Evolutionary conservation across 2,797 vertebrate genomes (phyloP).

Genomic region (Erethizon dorsatum): DNA sequence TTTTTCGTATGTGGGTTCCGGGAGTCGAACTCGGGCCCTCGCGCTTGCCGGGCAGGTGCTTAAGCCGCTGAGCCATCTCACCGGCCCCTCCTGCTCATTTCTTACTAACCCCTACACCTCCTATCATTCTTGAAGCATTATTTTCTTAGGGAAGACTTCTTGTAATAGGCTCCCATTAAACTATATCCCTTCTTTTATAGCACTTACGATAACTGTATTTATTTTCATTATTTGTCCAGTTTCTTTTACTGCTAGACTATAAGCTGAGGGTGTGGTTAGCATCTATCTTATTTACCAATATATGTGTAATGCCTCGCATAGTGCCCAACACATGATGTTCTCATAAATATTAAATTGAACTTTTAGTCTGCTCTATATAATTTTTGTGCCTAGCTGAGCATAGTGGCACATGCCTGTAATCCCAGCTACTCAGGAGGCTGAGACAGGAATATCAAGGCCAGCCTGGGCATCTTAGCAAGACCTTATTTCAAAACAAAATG

Average conservation of each 20-base stretch:
- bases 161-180: not conserved
- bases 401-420: not conserved
- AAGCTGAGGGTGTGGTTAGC: not conserved
- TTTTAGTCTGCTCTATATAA: not conserved
- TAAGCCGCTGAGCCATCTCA: too few relatives aligned
- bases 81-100: not conserved
- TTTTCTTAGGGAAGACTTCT: constrained; percentile 20
- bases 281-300: not conserved
- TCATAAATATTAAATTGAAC: not conserved
- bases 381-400: not conserved
- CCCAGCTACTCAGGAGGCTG: not conserved
- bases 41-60: too few relatives aligned
- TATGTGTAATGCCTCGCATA: not conserved
- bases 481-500: not conserved
- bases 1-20: too few relatives aligned
- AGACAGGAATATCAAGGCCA: not conserved
- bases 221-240: not conserved
- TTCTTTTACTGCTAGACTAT: not conserved
- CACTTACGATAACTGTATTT: not conserved
- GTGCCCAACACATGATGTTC: not conserved
- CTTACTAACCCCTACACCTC: not conserved
- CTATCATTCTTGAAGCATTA: not conserved
- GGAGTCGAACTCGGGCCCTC: too few relatives aligned
- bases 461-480: not conserved
- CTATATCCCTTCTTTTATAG: not conserved